A percentile compares a stretch with the other conserved stretches of the same genome.
phyloP scores from a whole-genome alignment of 1,140 invertebrate genomes.

The Trichonephila clavipes region DNA sequence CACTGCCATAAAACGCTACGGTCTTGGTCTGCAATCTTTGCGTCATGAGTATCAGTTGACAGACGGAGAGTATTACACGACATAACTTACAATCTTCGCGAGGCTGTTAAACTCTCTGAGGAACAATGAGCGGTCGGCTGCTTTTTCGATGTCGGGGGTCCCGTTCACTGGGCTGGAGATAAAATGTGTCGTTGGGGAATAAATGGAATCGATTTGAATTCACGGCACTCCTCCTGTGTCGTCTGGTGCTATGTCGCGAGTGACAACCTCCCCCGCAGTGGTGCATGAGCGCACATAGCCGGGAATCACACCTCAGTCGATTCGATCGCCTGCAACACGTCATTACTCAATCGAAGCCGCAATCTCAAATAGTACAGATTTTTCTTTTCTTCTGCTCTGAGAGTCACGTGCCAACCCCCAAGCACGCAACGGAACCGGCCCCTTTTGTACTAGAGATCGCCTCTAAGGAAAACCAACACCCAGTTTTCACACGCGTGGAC shows the following conservation, averaged over 20 bases:
- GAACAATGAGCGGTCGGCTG: neutral
- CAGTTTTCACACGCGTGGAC: conserved; percentile 28
- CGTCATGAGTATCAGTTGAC: no score
- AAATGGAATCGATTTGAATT: conserved; percentile 46
- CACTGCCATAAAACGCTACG: no score
- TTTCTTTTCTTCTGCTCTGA: neutral
- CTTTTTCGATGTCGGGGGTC: neutral
- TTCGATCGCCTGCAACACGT: conserved; percentile 44
- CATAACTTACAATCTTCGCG: no score
- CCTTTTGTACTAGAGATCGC: conserved; percentile 3
- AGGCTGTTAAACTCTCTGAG: neutral
- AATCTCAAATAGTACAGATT: neutral
- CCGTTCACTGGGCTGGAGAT: neutral
- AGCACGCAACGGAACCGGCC: conserved; percentile 20
- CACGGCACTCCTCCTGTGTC: conserved; percentile 57
- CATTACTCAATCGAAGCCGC: conserved; percentile 47
- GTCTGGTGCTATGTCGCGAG: conserved; percentile 43
- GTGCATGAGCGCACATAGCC: conserved; percentile 73
- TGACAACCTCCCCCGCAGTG: neutral
- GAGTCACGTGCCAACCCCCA: conserved; percentile 7
- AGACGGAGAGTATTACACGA: no score
- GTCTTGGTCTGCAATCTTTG: neutral
- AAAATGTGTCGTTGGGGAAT: neutral
- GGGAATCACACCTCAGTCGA: conserved; percentile 74
- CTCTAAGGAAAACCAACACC: neutral